A percentile compares a stretch with the other conserved stretches of the same genome.
Conservation (phyloP, 2,797 vertebrate species). For the Pristis pectinata region DNA sequence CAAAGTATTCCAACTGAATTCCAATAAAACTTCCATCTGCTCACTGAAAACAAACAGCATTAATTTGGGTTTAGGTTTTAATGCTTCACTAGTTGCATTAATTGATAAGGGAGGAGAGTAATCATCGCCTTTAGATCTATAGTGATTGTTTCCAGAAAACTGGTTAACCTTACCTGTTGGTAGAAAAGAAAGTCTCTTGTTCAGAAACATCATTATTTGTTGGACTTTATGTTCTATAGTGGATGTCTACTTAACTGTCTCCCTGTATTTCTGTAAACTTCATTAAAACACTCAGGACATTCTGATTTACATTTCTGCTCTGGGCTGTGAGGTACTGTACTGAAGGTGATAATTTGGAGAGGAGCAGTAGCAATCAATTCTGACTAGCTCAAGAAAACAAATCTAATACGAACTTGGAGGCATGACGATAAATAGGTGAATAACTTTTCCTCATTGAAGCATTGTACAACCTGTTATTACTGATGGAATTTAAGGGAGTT, state of each 20-base stretch:
- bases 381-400: background rate
- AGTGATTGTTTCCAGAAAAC: conserved; percentile 42
- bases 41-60: background rate
- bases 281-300: conserved; percentile 44
- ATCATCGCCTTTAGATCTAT: conserved; percentile 36
- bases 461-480: background rate
- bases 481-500: background rate
- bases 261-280: conserved; percentile 42
- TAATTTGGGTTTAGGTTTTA: background rate
- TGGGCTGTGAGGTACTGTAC: conserved; percentile 37
- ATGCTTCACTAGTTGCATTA: conserved; percentile 40
- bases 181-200: conserved; percentile 44
- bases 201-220: conserved; percentile 47
- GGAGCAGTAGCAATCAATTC: background rate
- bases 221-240: conserved; percentile 38
- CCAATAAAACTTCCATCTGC: no score
- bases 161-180: conserved; percentile 44
- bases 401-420: background rate
- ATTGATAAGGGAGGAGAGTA: conserved; percentile 40
- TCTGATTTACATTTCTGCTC: conserved; percentile 38
- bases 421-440: background rate
- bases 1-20: background rate
- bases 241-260: conserved; percentile 45
- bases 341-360: conserved; percentile 26
- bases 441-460: background rate